phyloP scores from a whole-genome alignment of 2,888 invertebrate genomes.

The Copidosoma aretas region DNA sequence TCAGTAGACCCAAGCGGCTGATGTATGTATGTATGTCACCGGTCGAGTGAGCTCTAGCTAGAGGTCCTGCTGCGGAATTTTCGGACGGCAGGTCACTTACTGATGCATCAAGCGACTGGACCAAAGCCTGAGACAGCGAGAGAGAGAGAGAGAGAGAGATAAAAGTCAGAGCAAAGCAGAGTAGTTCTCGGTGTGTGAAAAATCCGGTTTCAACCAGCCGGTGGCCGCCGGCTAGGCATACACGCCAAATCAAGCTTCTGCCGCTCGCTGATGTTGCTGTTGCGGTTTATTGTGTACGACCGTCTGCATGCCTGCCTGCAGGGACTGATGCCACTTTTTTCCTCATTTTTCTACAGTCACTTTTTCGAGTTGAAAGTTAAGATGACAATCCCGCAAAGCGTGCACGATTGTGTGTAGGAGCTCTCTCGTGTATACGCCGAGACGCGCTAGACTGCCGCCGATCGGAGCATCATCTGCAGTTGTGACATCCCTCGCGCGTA shows the following conservation, averaged over 20 bases:
- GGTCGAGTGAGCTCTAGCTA: too few species aligned
- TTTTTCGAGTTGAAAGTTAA: background rate
- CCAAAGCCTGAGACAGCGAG: background rate
- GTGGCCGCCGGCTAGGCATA: constrained; percentile 38
- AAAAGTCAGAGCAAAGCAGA: too few species aligned
- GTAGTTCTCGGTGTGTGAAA: constrained; percentile 20
- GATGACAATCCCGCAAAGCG: background rate
- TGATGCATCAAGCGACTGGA: background rate
- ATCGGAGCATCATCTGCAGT: too few species aligned
- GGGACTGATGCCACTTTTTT: background rate
- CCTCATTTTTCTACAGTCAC: background rate
- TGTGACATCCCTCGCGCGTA: too few species aligned
- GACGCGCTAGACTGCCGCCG: too few species aligned
- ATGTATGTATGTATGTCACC: too few species aligned
- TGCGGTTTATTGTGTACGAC: background rate
- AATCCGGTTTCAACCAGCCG: constrained; percentile 50
- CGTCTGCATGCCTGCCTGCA: too few species aligned
- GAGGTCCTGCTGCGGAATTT: background rate
- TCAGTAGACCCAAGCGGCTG: too few species aligned
- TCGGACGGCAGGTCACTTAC: background rate
- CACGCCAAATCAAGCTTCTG: constrained; percentile 11
- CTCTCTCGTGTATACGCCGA: too few species aligned
- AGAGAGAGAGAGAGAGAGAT: background rate
- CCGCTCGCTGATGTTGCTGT: too few species aligned
- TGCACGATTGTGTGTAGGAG: too few species aligned